A percentile compares a stretch with the other conserved stretches of the same genome.
Conservation (phyloP, 2,113 vertebrate genomes). For the Myotis lucifugus region DNA sequence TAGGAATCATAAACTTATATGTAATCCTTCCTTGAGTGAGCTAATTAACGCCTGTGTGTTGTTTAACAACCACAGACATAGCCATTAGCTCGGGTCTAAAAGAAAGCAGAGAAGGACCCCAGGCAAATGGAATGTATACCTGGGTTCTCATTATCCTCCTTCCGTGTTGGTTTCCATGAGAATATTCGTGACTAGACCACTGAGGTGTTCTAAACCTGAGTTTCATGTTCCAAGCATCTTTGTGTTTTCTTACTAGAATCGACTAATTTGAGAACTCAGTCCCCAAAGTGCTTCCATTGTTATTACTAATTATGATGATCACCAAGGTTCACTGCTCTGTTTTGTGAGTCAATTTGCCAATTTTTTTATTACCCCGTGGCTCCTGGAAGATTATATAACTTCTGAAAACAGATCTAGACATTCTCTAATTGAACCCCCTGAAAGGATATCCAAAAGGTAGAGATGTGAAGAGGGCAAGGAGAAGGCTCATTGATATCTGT, state of each 20-base stretch:
- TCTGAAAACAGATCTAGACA: neutral
- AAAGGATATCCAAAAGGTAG: neutral
- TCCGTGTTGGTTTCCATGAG: constrained; percentile 11
- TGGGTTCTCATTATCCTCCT: neutral
- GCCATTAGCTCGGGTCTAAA: neutral
- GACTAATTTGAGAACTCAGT: constrained; percentile 1
- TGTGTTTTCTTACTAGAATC: neutral
- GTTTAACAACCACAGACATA: neutral
- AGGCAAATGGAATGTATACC: neutral
- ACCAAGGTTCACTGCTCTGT: neutral
- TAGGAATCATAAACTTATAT: neutral
- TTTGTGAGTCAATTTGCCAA: neutral
- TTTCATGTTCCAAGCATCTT: neutral
- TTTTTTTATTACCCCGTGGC: neutral
- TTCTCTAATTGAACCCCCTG: neutral
- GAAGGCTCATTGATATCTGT: neutral
- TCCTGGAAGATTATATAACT: neutral
- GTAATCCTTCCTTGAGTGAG: neutral
- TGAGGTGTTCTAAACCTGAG: neutral
- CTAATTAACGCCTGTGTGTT: neutral
- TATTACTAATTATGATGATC: neutral
- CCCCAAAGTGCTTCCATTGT: neutral
- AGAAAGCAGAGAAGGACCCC: neutral
- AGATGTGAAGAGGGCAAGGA: neutral
- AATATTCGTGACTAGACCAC: neutral